Percentiles rank a stretch among this genome's conserved stretches.
These are phyloP conservation scores for Seriola aureovittata DNA, from an alignment of 2,113 vertebrate species.

Conservation along the genomic window DNA sequence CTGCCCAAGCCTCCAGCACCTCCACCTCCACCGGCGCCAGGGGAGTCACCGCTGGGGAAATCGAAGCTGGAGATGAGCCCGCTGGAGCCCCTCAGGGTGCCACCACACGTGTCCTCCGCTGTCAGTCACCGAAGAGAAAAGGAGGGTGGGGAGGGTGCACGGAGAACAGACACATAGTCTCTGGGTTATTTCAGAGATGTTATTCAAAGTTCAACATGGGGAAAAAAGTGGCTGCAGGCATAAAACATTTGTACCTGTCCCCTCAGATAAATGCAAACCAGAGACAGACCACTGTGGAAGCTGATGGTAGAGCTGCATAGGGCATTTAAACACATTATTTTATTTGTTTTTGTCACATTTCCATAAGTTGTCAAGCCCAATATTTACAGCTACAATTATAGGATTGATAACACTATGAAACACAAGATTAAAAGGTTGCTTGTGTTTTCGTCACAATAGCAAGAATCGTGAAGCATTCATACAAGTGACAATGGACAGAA, in stretches of 20 bases:
- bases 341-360: conserved; percentile 28
- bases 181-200: conserved; percentile 61
- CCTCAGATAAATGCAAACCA: conserved; percentile 46
- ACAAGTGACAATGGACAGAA: conserved; percentile 24
- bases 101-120: conserved; percentile 97
- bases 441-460: conserved; percentile 13
- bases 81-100: conserved; percentile 92
- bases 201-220: conserved; percentile 43
- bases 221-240: conserved; percentile 37
- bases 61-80: conserved; percentile 96
- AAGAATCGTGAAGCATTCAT: conserved; percentile 23
- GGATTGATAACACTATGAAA: conserved; percentile 17
- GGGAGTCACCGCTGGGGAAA: conserved; percentile 90
- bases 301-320: not conserved
- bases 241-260: conserved; percentile 54
- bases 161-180: conserved; percentile 47
- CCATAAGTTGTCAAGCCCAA: not conserved
- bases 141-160: not conserved
- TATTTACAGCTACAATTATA: conserved; percentile 9
- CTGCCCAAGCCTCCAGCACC: conserved; percentile 72
- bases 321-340: conserved; percentile 10
- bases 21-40: conserved; percentile 53
- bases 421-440: not conserved
- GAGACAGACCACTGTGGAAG: conserved; percentile 3
- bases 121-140: conserved; percentile 66